Conservation (phyloP, 1,140 invertebrate species). For the Popillia japonica region DNA sequence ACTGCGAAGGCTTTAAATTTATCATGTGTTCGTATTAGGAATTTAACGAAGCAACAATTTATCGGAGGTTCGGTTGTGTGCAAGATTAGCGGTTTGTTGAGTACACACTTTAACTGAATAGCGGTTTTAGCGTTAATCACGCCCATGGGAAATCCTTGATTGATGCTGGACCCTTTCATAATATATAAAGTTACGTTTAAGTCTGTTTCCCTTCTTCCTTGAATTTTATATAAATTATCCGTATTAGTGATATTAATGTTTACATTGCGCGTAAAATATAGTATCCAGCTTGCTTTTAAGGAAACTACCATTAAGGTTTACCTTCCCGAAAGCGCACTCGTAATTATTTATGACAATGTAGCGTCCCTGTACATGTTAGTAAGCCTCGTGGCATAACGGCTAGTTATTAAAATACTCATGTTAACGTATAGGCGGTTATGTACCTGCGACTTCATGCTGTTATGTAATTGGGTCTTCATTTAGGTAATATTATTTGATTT, state of each 20-base stretch:
- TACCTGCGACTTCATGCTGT: too few species aligned
- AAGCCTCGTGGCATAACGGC: background rate
- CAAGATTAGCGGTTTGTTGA: constrained; percentile 30
- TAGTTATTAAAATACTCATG: too few species aligned
- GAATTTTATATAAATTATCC: constrained; percentile 27
- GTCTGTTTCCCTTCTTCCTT: background rate
- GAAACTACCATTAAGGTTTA: background rate
- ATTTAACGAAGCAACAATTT: constrained; percentile 26
- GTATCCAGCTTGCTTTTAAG: constrained; percentile 17
- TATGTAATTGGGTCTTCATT: too few species aligned
- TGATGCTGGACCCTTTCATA: constrained; percentile 37
- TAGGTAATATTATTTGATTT: too few species aligned
- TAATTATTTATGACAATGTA: background rate
- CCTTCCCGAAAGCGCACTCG: background rate
- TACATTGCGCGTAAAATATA: background rate
- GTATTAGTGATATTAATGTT: constrained; percentile 33
- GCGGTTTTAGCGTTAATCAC: constrained; percentile 43
- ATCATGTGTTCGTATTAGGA: background rate
- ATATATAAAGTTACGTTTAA: constrained; percentile 39
- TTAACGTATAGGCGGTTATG: too few species aligned
- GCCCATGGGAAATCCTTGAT: constrained; percentile 43
- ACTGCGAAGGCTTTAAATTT: background rate
- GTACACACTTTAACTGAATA: constrained; percentile 39
- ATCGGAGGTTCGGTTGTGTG: constrained; percentile 19
- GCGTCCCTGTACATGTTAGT: background rate